phyloP scores from a whole-genome alignment of 2,113 vertebrate species.

The Lycaon pictus region DNA sequence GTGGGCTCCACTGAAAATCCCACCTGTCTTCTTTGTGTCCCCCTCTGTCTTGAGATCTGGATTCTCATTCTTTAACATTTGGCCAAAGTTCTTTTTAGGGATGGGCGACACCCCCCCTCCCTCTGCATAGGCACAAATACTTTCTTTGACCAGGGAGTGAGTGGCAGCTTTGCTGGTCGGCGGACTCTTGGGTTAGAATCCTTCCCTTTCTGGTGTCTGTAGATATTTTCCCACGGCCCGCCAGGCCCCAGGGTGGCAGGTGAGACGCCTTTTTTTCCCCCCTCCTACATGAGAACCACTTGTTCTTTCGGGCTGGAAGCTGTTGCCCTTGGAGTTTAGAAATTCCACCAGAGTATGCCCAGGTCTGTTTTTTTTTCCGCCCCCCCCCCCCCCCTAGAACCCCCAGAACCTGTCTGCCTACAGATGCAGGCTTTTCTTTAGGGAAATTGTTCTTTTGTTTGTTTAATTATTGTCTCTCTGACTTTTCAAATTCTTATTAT shows the following conservation, averaged over 20 bases:
- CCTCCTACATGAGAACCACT: background rate
- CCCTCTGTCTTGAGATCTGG: background rate
- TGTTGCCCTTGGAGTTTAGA: conserved; percentile 45
- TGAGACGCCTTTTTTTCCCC: background rate
- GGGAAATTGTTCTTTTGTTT: background rate
- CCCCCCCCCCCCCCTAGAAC: too few species aligned
- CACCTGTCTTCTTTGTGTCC: background rate
- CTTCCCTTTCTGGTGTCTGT: background rate
- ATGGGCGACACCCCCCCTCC: background rate
- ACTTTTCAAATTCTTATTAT: background rate
- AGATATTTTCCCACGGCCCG: conserved; percentile 17
- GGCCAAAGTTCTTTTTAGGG: background rate
- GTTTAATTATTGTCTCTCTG: background rate
- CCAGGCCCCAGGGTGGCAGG: background rate
- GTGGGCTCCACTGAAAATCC: rapidly evolving
- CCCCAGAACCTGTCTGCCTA: background rate
- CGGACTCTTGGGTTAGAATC: background rate
- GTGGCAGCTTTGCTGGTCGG: background rate
- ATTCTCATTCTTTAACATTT: background rate
- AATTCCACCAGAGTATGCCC: background rate
- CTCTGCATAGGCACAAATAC: background rate
- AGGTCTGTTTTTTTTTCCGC: background rate
- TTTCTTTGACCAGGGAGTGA: background rate
- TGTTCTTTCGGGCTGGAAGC: conserved; percentile 29
- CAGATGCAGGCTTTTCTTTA: background rate